phyloP scores from a whole-genome alignment of 2,888 invertebrate species.

The Lobophora halterata region DNA sequence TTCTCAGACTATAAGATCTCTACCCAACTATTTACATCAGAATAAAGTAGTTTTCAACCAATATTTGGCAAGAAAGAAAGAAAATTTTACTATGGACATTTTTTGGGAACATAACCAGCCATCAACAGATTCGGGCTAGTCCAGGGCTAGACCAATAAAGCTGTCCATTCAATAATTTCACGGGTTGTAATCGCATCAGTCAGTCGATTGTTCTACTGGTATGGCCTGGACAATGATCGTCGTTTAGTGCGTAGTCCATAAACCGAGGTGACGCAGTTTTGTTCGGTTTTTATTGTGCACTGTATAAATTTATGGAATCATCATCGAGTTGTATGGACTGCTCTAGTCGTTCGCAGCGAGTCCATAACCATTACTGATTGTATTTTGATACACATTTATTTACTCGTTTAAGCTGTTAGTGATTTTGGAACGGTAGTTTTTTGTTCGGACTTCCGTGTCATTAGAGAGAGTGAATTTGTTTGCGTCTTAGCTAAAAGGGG shows the following conservation, averaged over 20 bases:
- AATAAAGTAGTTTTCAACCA: too few relatives aligned
- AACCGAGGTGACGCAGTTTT: slow-evolving; percentile 72
- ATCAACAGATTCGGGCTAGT: slow-evolving; percentile 33
- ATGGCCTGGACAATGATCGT: slow-evolving; percentile 55
- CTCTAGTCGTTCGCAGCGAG: slow-evolving; percentile 64
- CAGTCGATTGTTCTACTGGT: slow-evolving; percentile 48
- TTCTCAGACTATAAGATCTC: too few relatives aligned
- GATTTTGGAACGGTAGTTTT: slow-evolving; percentile 28
- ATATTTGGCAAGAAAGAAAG: background rate
- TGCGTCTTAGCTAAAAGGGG: too few relatives aligned
- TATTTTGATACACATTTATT: slow-evolving; percentile 71
- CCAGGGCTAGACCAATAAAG: slow-evolving; percentile 50
- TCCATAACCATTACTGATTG: slow-evolving; percentile 75
- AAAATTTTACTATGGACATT: too few relatives aligned
- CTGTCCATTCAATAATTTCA: slow-evolving; percentile 59
- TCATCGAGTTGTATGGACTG: slow-evolving; percentile 77
- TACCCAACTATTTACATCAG: too few relatives aligned
- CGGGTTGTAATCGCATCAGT: slow-evolving; percentile 54
- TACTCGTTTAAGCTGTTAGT: slow-evolving; percentile 55
- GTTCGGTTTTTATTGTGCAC: slow-evolving; percentile 76
- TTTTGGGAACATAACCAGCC: too few relatives aligned
- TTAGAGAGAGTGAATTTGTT: background rate
- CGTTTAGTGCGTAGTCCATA: slow-evolving; percentile 61
- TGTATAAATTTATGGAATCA: slow-evolving; percentile 80
- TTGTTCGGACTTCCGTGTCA: slow-evolving; percentile 5